Percentiles rank a stretch among this genome's conserved stretches.
These are phyloP conservation scores for Sitodiplosis mosellana DNA, from an alignment of 1,140 invertebrate species.

Conservation along the genomic window DNA sequence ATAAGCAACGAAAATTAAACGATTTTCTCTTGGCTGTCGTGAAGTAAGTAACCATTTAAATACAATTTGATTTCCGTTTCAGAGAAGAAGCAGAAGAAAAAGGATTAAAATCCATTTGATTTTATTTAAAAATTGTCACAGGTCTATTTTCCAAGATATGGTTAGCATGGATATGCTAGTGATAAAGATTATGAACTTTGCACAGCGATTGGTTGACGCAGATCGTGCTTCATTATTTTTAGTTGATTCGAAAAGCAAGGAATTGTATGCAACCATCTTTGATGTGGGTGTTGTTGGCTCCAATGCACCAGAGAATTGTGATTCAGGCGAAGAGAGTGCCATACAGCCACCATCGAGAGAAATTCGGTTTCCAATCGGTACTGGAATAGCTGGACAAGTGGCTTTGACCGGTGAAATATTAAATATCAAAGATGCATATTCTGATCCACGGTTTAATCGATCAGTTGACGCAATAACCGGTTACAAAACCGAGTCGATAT, in stretches of 20 bases:
- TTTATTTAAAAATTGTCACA: constrained; percentile 10
- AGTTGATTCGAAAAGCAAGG: constrained; percentile 45
- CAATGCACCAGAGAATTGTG: constrained; percentile 2
- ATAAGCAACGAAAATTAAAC: constrained; percentile 44
- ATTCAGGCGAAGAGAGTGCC: constrained; percentile 1
- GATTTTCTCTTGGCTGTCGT: constrained; percentile 54
- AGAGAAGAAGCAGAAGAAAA: not conserved
- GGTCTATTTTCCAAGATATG: constrained; percentile 63
- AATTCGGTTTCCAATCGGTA: constrained; percentile 34
- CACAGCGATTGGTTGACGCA: constrained; percentile 58
- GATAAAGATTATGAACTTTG: constrained; percentile 68
- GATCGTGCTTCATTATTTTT: constrained; percentile 64
- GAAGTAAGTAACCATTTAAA: constrained; percentile 32
- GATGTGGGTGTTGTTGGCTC: constrained; percentile 36
- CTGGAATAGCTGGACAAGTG: constrained; percentile 44
- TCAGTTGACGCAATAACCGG: constrained; percentile 57
- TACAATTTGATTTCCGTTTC: too few relatives aligned
- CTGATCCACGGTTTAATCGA: constrained; percentile 60
- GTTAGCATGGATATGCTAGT: constrained; percentile 65
- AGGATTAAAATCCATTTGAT: not conserved
- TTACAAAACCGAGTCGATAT: constrained; percentile 53
- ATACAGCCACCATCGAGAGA: constrained; percentile 18
- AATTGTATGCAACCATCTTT: constrained; percentile 67
- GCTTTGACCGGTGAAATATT: constrained; percentile 56
- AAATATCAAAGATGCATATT: constrained; percentile 62